phyloP scores from a whole-genome alignment of 2,113 vertebrate species.

The Oryzias melastigma region DNA sequence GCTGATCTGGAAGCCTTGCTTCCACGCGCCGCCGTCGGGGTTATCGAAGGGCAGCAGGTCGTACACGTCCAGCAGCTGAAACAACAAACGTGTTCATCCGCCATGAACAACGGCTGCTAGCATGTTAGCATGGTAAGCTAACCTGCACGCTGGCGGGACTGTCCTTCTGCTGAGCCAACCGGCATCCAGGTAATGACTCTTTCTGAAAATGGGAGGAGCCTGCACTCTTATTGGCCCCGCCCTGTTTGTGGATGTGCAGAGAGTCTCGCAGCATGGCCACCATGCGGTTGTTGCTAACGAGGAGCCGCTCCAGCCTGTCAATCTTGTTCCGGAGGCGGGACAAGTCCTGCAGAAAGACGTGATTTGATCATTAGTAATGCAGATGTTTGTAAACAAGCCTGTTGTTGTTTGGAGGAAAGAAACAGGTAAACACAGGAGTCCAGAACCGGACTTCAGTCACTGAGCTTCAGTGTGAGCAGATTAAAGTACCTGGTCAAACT shows the following conservation, averaged over 20 bases:
- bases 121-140: slow-evolving; percentile 27
- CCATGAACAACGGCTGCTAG: background rate
- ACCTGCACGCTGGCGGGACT: slow-evolving; percentile 82
- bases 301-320: slow-evolving; percentile 85
- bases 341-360: slow-evolving; percentile 78
- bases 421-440: too few relatives aligned
- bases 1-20: slow-evolving; percentile 91
- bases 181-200: slow-evolving; percentile 49
- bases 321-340: slow-evolving; percentile 90
- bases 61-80: slow-evolving; percentile 89
- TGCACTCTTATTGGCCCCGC: slow-evolving; percentile 58
- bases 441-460: too few relatives aligned
- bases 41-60: slow-evolving; percentile 89
- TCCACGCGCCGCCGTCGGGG: slow-evolving; percentile 91
- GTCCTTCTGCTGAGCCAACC: slow-evolving; percentile 75
- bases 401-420: too few relatives aligned
- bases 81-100: background rate
- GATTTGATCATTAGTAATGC: background rate
- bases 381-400: background rate
- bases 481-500: slow-evolving; percentile 15
- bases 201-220: slow-evolving; percentile 42
- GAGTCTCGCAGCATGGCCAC: slow-evolving; percentile 88
- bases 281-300: slow-evolving; percentile 90
- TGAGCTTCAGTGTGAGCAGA: too few relatives aligned
- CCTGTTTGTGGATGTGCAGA: slow-evolving; percentile 82